Percentiles rank a stretch among this genome's conserved stretches.
phyloP scores from a whole-genome alignment of 2,113 vertebrate species.

The Coptodon rendalli region DNA sequence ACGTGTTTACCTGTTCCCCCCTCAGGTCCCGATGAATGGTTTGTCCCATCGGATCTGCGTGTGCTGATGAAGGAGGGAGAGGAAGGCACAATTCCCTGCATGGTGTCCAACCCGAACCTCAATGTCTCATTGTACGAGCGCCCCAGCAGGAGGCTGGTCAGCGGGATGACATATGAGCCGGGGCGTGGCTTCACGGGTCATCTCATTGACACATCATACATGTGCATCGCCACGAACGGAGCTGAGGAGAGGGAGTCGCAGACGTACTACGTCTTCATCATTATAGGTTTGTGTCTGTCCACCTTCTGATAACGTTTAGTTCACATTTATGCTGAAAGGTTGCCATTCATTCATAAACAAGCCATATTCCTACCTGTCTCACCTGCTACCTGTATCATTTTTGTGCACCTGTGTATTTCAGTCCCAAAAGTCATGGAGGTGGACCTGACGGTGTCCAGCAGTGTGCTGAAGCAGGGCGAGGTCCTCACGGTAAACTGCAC shows the following conservation, averaged over 20 bases:
- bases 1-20: neutral
- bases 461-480: conserved; percentile 80
- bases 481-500: conserved; percentile 83
- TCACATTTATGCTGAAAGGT: neutral
- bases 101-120: conserved; percentile 82
- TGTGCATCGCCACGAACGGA: conserved; percentile 74
- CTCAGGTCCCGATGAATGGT: conserved; percentile 81
- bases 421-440: conserved; percentile 77
- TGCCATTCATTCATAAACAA: neutral
- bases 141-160: conserved; percentile 54
- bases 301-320: neutral
- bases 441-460: conserved; percentile 76
- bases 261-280: conserved; percentile 80
- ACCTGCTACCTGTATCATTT: neutral
- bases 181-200: conserved; percentile 80
- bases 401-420: conserved; percentile 26
- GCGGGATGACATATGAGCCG: conserved; percentile 64
- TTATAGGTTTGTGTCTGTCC: conserved; percentile 57
- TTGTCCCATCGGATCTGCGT: conserved; percentile 67
- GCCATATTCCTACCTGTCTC: neutral
- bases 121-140: conserved; percentile 81
- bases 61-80: conserved; percentile 78
- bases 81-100: conserved; percentile 81
- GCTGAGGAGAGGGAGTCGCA: conserved; percentile 75
- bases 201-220: conserved; percentile 83